Percentiles rank a stretch among this genome's conserved stretches.
Conservation (phyloP, 37 sponge, comb jelly and placozoan genomes). For the Cliona cf. orientalis region DNA sequence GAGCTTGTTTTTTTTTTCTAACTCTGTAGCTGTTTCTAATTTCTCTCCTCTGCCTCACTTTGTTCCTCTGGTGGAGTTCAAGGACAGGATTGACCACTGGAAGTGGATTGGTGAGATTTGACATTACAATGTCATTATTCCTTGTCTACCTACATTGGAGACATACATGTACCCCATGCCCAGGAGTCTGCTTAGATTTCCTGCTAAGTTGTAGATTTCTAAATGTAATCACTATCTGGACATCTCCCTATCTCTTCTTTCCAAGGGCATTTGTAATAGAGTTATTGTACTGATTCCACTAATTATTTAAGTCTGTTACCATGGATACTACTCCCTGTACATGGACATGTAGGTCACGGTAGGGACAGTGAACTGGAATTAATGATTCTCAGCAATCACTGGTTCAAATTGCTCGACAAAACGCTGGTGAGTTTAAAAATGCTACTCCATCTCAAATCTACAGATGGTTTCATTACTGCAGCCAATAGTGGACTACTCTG, state of each 20-base stretch:
- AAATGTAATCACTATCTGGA: too few relatives aligned
- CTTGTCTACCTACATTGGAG: too few relatives aligned
- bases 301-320: too few relatives aligned
- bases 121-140: too few relatives aligned
- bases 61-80: constrained; percentile 75
- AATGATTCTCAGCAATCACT: constrained; percentile 64
- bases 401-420: constrained; percentile 71
- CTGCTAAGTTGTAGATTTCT: too few relatives aligned
- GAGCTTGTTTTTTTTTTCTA: not conserved
- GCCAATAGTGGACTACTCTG: constrained; percentile 67
- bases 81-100: constrained; percentile 87
- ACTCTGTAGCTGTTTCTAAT: constrained; percentile 53
- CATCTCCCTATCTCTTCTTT: too few relatives aligned
- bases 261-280: too few relatives aligned
- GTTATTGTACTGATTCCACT: too few relatives aligned
- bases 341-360: constrained; percentile 42
- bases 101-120: constrained; percentile 75
- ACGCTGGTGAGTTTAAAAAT: constrained; percentile 43
- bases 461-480: constrained; percentile 4
- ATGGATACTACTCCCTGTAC: not conserved
- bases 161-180: too few relatives aligned
- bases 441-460: not conserved
- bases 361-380: constrained; percentile 76
- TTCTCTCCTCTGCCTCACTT: constrained; percentile 72
- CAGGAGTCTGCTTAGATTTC: too few relatives aligned